Percentiles rank a stretch among this genome's conserved stretches.
phyloP scores from a whole-genome alignment of 2,113 vertebrate genomes.

The Sinocyclocheilus anophthalmus region DNA sequence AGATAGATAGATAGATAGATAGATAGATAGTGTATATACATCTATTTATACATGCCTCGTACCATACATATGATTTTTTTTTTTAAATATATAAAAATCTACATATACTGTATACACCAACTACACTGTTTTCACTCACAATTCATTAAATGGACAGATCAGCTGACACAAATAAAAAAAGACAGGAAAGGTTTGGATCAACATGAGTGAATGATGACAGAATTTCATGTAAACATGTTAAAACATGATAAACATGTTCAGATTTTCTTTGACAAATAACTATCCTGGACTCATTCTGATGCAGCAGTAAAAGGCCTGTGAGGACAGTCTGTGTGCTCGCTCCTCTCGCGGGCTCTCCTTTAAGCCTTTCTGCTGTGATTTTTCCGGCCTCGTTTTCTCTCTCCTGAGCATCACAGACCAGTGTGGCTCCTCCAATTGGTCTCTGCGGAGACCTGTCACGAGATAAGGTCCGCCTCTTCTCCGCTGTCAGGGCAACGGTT shows the following conservation, averaged over 20 bases:
- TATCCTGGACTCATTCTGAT: background rate
- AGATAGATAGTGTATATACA: no score
- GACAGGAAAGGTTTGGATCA: background rate
- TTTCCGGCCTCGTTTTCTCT: constrained; percentile 27
- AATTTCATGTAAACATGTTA: no score
- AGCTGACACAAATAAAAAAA: background rate
- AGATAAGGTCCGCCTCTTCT: constrained; percentile 53
- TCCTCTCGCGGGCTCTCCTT: constrained; percentile 28
- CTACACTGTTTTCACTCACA: no score
- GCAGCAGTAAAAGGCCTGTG: background rate
- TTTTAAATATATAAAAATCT: no score
- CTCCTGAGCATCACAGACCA: constrained; percentile 39
- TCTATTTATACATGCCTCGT: no score
- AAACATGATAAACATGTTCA: background rate
- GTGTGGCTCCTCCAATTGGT: constrained; percentile 56
- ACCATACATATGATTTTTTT: no score
- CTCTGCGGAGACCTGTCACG: constrained; percentile 50
- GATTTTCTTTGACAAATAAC: background rate
- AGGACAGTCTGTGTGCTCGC: background rate
- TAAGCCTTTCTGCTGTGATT: constrained; percentile 36
- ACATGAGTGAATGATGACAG: background rate
- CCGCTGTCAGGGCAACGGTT: constrained; percentile 57
- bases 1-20: no score
- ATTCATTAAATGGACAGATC: background rate
- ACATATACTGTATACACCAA: no score